Percentiles rank a stretch among this genome's conserved stretches.
phyloP scores from a whole-genome alignment of 1,140 invertebrate species.

The Euura saliciscinereae region DNA sequence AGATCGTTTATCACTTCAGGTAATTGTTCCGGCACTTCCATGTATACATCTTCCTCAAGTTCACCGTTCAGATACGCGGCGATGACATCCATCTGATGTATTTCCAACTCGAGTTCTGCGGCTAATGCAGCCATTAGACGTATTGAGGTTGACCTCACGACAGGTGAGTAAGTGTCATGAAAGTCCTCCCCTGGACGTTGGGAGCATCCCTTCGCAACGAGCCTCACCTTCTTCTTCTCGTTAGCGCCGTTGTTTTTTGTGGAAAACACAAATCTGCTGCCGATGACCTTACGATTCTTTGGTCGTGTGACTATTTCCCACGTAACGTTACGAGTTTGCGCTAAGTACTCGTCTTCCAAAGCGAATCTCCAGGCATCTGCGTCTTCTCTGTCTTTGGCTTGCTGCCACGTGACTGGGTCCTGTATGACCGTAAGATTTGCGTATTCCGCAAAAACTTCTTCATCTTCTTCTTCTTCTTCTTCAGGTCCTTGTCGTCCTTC shows the following conservation, averaged over 20 bases:
- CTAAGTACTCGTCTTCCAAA: constrained; percentile 41
- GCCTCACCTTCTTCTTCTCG: constrained; percentile 23
- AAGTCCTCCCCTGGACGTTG: no score
- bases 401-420: constrained; percentile 41
- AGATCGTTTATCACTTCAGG: not conserved
- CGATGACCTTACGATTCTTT: constrained; percentile 37
- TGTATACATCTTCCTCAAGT: no score
- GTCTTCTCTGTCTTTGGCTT: constrained; percentile 40
- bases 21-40: constrained; percentile 23
- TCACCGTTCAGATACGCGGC: constrained; percentile 27
- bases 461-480: not conserved
- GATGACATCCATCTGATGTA: constrained; percentile 38
- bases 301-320: constrained; percentile 42
- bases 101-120: constrained; percentile 20
- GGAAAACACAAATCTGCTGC: constrained; percentile 16
- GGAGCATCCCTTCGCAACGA: no score
- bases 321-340: constrained; percentile 41
- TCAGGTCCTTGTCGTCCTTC: no score
- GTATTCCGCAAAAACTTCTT: not conserved
- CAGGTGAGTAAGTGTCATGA: no score
- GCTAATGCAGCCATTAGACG: constrained; percentile 23
- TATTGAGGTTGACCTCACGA: constrained; percentile 26
- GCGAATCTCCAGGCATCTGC: constrained; percentile 35
- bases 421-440: constrained; percentile 23
- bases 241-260: constrained; percentile 5